These are phyloP conservation scores for Harpalus rubripes DNA, from an alignment of 2,888 invertebrate species.

Conservation along the genomic window DNA sequence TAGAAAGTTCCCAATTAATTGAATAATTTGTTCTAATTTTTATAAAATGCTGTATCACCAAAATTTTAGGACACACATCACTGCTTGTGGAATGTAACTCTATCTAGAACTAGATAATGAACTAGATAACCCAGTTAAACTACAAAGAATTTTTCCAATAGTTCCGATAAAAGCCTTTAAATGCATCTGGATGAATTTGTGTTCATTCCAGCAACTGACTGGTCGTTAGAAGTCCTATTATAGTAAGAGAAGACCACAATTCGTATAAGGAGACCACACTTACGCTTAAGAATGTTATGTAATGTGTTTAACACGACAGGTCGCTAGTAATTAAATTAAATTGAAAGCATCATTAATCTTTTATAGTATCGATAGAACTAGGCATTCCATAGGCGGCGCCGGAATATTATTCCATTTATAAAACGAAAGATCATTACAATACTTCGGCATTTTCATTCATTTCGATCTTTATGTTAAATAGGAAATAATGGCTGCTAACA, in stretches of 20 bases:
- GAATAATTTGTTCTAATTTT: too few relatives aligned
- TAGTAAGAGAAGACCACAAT: conserved; percentile 3
- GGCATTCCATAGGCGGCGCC: background rate
- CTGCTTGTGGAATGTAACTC: too few relatives aligned
- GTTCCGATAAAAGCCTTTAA: too few relatives aligned
- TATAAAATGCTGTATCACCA: too few relatives aligned
- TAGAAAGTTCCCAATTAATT: too few relatives aligned
- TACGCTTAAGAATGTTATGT: conserved; percentile 24
- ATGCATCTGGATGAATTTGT: background rate
- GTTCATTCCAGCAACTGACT: background rate
- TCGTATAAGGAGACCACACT: background rate
- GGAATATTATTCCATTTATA: conserved; percentile 9
- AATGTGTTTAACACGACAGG: conserved; percentile 39
- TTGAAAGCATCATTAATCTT: conserved; percentile 60
- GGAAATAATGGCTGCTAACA: too few relatives aligned
- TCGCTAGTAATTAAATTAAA: conserved; percentile 56
- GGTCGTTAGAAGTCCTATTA: background rate
- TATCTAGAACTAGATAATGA: too few relatives aligned
- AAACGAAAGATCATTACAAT: background rate
- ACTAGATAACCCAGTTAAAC: too few relatives aligned
- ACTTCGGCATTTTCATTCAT: background rate
- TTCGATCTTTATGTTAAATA: too few relatives aligned
- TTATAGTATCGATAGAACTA: conserved; percentile 48
- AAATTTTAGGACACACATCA: too few relatives aligned
- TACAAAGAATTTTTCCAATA: too few relatives aligned